Base-by-base conservation (phyloP, 2,888 invertebrate species). In the Craniophora ligustri region DNA sequence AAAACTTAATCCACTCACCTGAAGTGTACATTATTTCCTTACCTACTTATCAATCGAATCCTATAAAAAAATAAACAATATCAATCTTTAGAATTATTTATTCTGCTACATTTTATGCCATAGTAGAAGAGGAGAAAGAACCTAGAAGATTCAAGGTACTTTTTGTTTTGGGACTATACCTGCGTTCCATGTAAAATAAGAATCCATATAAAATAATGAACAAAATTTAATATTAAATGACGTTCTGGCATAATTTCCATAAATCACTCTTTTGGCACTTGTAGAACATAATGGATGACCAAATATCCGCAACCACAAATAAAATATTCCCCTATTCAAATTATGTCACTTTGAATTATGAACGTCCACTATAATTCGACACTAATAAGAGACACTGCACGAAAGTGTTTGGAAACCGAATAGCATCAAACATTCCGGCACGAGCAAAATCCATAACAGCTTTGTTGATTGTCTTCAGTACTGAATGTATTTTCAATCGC, bases 381-480 rank as follows among this genome's bases (percentile, higher is more conserved):
- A 56, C 57, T 58, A 45, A 39, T 48, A 55, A 48, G 42, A 56
- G 39, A 42, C 51, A 61, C 60, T 41, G 15, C 53, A 46, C 55
- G 54, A 47, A 59, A 67, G 57, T 76, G 75, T 75, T 77, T 75
- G 67, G 42, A 75, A 69, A 75, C 65, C 62, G 67, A 72, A 72
- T 69, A 67, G 57, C 64, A 67, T 76, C 70, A 75, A 69, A 73
- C 86, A 91, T 89, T 88, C 86, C 86, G 72, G 65, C 77, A 64
- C 76, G 75, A 62, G 80, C 41, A 71, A 63, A 79, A 83, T 86
- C 72, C 85, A 89, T 78, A 91, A 91, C 86, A 88, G 82, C 82
- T 83, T 89, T 87, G 87, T 89, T 84, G 76, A 85, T 87, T 87
- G 85, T 85, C 78, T 79, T 77, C 75, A 63, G 32, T 35, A 45